These are phyloP conservation scores for Pygoscelis antarcticus DNA, from an alignment of 2,113 vertebrate genomes.

Conservation along the genomic window DNA sequence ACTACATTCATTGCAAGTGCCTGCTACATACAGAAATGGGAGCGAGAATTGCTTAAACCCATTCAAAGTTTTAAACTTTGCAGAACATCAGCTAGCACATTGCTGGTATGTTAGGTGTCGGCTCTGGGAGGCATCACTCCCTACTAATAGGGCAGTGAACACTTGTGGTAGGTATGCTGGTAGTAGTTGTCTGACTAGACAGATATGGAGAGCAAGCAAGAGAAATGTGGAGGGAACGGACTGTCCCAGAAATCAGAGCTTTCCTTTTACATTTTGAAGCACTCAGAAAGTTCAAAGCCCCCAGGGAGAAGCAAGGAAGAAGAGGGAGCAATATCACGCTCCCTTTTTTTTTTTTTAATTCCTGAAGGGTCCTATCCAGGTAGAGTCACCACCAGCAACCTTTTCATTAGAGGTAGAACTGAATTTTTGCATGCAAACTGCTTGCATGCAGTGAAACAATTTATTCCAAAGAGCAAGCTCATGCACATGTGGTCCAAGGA, in stretches of 20 bases:
- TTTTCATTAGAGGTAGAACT: not conserved
- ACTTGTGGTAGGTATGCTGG: not conserved
- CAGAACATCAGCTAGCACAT: fast-evolving
- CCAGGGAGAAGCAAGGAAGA: not conserved
- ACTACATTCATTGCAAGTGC: not conserved
- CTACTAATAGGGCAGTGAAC: not conserved
- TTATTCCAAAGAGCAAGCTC: not conserved
- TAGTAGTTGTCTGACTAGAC: not conserved
- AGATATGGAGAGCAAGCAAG: not conserved
- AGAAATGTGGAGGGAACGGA: not conserved
- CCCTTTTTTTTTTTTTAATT: not conserved
- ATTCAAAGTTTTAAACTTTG: not conserved
- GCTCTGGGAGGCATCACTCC: not conserved
- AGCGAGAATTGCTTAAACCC: not conserved
- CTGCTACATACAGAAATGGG: not conserved
- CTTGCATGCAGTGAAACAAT: not conserved
- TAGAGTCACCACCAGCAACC: not conserved
- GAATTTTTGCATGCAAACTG: not conserved
- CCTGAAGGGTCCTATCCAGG: not conserved
- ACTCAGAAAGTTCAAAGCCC: not conserved
- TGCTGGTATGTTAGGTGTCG: not conserved
- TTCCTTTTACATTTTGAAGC: not conserved
- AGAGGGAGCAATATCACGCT: not conserved
- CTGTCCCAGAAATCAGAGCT: not conserved
- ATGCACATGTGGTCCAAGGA: not conserved